phyloP scores from a whole-genome alignment of 2,888 invertebrate species.

The Stictocephala bisonia region DNA sequence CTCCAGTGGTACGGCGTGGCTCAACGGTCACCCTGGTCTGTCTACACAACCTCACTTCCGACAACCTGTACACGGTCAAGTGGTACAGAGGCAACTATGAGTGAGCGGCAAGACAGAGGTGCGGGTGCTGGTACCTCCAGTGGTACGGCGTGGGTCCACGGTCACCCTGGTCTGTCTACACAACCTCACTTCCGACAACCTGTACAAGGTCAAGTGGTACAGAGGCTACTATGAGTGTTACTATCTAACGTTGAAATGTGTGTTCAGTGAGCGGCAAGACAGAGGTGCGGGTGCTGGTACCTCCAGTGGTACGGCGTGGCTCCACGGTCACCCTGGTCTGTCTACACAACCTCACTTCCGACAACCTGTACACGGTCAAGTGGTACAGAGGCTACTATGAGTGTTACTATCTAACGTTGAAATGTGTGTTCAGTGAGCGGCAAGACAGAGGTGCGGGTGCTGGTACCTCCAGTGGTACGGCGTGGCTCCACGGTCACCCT shows the following conservation, averaged over 20 bases:
- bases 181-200: constrained; percentile 48
- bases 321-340: constrained; percentile 51
- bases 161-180: constrained; percentile 52
- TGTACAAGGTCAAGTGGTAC: constrained; percentile 56
- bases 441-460: constrained; percentile 50
- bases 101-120: constrained; percentile 50
- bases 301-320: constrained; percentile 49
- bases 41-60: constrained; percentile 50
- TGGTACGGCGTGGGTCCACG: constrained; percentile 48
- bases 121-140: constrained; percentile 49
- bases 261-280: constrained; percentile 42
- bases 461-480: constrained; percentile 51
- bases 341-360: constrained; percentile 50
- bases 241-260: too few relatives aligned
- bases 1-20: constrained; percentile 49
- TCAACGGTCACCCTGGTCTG: constrained; percentile 51
- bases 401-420: too few relatives aligned
- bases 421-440: too few relatives aligned
- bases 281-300: constrained; percentile 50
- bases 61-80: constrained; percentile 54
- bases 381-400: constrained; percentile 55
- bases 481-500: constrained; percentile 49
- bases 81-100: constrained; percentile 55
- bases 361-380: constrained; percentile 54
- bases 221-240: constrained; percentile 54